These are phyloP conservation scores for Euspilapteryx auroguttella DNA, from an alignment of 2,888 invertebrate species.

Conservation along the genomic window DNA sequence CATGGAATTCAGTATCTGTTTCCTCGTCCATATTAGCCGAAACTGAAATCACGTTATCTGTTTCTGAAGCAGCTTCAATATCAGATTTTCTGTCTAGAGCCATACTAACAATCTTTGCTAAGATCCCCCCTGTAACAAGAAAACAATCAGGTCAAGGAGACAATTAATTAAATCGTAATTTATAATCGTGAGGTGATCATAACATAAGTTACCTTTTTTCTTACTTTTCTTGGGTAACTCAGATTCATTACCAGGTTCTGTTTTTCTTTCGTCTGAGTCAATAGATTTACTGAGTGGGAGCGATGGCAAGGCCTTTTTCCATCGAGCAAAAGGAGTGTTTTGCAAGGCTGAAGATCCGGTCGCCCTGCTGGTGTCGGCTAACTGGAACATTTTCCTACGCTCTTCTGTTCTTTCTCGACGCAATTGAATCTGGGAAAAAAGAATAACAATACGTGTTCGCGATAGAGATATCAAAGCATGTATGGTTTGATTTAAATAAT, in stretches of 20 bases:
- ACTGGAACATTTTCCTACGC: constrained; percentile 87
- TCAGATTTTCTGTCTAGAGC: constrained; percentile 64
- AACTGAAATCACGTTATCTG: constrained; percentile 16
- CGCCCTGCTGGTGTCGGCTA: constrained; percentile 71
- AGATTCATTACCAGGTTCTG: constrained; percentile 22
- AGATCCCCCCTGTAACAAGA: constrained; percentile 41
- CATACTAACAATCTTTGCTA: constrained; percentile 62
- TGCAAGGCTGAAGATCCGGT: constrained; percentile 61
- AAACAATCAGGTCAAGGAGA: background rate
- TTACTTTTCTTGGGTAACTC: constrained; percentile 23
- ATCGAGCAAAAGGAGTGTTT: constrained; percentile 65
- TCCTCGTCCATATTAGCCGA: constrained; percentile 58
- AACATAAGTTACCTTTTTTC: constrained; percentile 34
- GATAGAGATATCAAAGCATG: no score
- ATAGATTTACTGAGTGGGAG: constrained; percentile 61
- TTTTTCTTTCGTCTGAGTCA: constrained; percentile 48
- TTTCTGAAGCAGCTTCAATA: constrained; percentile 44
- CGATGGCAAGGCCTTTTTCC: constrained; percentile 69
- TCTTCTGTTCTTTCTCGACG: constrained; percentile 91
- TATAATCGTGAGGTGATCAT: constrained; percentile 2
- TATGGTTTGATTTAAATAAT: no score
- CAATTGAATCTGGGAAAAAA: constrained; percentile 67
- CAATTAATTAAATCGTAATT: background rate
- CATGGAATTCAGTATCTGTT: constrained; percentile 73
- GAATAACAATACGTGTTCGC: no score